These are phyloP conservation scores for Arizona elegans DNA, from an alignment of 2,113 vertebrate genomes.

Conservation along the genomic window DNA sequence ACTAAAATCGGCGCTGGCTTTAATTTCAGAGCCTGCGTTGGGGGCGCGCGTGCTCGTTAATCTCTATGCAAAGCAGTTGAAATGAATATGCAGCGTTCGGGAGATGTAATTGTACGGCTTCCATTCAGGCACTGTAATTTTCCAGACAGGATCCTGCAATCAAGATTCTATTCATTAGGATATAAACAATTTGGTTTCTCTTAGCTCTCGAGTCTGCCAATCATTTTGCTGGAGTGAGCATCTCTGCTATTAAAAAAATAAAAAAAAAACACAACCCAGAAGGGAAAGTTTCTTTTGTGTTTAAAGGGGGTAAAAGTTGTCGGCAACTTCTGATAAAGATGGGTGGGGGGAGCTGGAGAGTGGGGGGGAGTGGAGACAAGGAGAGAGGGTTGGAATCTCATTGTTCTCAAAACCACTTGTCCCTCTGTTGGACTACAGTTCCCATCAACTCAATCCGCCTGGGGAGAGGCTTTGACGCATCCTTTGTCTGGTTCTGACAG, in stretches of 20 bases:
- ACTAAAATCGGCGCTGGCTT: conserved; percentile 88
- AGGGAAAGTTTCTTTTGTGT: conserved; percentile 86
- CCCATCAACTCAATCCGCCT: background rate
- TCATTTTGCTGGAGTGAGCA: conserved; percentile 85
- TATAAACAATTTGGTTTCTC: conserved; percentile 98
- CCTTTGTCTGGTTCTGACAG: background rate
- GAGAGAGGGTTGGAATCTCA: background rate
- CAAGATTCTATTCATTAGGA: conserved; percentile 99
- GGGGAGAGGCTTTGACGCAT: background rate
- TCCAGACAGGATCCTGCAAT: conserved; percentile 99
- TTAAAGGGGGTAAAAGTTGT: conserved; percentile 66
- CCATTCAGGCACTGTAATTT: conserved; percentile 97
- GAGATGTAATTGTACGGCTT: conserved; percentile 98
- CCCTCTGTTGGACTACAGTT: background rate
- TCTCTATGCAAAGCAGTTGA: conserved; percentile 93
- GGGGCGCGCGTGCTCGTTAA: conserved; percentile 86
- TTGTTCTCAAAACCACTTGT: background rate
- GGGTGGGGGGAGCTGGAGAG: background rate
- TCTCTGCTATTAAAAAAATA: conserved; percentile 58
- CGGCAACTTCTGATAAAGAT: conserved; percentile 38
- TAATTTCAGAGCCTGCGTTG: conserved; percentile 83
- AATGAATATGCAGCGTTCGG: conserved; percentile 99
- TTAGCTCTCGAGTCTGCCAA: conserved; percentile 97
- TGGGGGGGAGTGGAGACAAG: background rate
- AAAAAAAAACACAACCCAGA: conserved; percentile 20